These are phyloP conservation scores for Hippoglossus hippoglossus DNA, from an alignment of 2,797 vertebrate genomes.

Conservation along the genomic window DNA sequence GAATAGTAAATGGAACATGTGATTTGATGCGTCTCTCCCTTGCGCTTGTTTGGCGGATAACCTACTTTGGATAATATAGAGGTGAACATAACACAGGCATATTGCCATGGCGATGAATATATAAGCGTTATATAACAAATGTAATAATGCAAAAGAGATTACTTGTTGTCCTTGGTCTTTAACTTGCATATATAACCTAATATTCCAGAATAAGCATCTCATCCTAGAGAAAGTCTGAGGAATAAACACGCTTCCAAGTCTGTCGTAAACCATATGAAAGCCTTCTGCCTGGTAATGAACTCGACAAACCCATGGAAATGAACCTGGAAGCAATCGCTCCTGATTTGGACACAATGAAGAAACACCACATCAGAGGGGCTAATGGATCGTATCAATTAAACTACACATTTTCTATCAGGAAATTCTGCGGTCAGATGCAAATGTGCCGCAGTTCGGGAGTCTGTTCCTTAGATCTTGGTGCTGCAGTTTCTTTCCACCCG, in stretches of 20 bases:
- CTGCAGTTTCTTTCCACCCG: conserved; percentile 32
- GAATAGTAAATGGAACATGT: conserved; percentile 3
- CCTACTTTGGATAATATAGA: not conserved
- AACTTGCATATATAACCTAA: conserved; percentile 12
- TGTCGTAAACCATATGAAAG: conserved; percentile 37
- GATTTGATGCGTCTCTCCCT: not conserved
- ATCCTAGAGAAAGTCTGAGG: conserved; percentile 25
- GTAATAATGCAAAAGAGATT: conserved; percentile 18
- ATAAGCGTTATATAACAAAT: not conserved
- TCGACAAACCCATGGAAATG: conserved; percentile 48
- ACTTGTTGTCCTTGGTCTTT: conserved; percentile 20
- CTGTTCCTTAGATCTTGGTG: conserved; percentile 41
- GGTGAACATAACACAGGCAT: conserved; percentile 1
- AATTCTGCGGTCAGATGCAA: not conserved
- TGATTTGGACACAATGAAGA: conserved; percentile 59
- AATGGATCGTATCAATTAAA: conserved; percentile 71
- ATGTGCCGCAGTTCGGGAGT: conserved; percentile 25
- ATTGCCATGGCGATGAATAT: not conserved
- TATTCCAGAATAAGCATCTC: conserved; percentile 4
- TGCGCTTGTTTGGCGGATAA: not conserved
- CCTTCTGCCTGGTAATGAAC: conserved; percentile 28
- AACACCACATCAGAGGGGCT: conserved; percentile 65
- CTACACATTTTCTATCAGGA: conserved; percentile 28
- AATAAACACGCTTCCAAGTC: conserved; percentile 16
- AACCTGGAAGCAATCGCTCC: conserved; percentile 72